Conservation (phyloP, 2,113 vertebrate genomes). For the Oenanthe oenanthe region DNA sequence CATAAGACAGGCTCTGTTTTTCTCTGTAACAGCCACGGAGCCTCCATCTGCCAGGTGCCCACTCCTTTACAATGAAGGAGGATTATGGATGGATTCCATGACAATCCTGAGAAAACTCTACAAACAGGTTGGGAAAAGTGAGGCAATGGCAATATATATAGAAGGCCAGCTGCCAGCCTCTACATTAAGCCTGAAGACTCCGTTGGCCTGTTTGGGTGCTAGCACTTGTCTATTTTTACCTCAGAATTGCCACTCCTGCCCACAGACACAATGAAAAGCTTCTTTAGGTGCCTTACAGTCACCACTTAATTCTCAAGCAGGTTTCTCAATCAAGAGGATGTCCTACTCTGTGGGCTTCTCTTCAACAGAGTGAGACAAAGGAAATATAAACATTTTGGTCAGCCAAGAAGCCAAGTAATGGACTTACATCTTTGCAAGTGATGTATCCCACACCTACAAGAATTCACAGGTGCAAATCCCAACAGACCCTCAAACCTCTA, state of each 20-base stretch:
- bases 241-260: neutral
- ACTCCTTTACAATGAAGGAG: neutral
- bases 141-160: neutral
- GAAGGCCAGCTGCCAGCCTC: neutral
- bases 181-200: neutral
- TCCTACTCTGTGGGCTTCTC: neutral
- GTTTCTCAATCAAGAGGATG: neutral
- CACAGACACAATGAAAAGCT: neutral
- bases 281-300: neutral
- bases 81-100: neutral
- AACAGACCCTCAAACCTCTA: neutral
- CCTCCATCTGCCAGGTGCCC: neutral
- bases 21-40: neutral
- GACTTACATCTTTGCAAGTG: neutral
- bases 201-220: neutral
- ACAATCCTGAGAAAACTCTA: neutral
- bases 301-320: neutral
- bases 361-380: neutral
- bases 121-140: neutral
- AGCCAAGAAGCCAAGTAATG: neutral
- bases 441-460: neutral
- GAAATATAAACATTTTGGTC: neutral
- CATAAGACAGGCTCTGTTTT: neutral
- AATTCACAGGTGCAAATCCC: neutral
- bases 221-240: neutral